Evolutionary conservation across 2,888 invertebrate species (phyloP), one percentile per base, ranked within the genome.

Genomic region (Incurvaria masculella): DNA sequence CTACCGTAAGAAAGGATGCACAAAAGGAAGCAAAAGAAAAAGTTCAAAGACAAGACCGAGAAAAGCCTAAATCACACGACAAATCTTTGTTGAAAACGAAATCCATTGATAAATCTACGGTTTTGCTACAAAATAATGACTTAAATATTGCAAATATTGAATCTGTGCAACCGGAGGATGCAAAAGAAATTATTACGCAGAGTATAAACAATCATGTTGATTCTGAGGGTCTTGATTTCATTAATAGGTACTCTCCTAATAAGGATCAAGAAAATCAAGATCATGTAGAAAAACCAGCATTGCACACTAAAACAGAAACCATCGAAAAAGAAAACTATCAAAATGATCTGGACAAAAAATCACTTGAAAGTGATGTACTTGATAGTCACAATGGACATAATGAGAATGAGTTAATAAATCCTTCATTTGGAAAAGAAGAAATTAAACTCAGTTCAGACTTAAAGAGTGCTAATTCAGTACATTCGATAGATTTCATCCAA

Each of bases 11-110:
- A 54, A 64, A 64, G 55, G 41, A 60, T 2, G 61, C 64, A 53
- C 63, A 68, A 45, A 66, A 68, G 59, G 55, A 58, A 8, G 65
- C 70, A 18, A 72, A 72, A 55, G 60, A 62, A 8, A 60, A 62
- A 14, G 65, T 66, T 44, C 72, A 61, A 53, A 61, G 57, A 43
- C 40, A 52, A 53, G 50, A 54, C 41, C 50, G 46, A 43, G 45
- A 55, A 50, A 51, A 41, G 42, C 50, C 23, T 6, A 33, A 33
- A n/a, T 4, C 3, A 4, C 4, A 14, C 8, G 33, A 33, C 14
- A 33, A 44, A 44, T 48, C 33, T 11, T 14, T 16, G n/a, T n/a
- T n/a, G n/a, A n/a, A n/a, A 43, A 17, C 14, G 23, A 42, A 42
- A 8, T 17, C 39, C 18, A 27, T 18, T 26, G 39, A 21, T 41